These are phyloP conservation scores for Cheilosia impressa DNA, from an alignment of 2,888 invertebrate genomes.

Conservation along the genomic window DNA sequence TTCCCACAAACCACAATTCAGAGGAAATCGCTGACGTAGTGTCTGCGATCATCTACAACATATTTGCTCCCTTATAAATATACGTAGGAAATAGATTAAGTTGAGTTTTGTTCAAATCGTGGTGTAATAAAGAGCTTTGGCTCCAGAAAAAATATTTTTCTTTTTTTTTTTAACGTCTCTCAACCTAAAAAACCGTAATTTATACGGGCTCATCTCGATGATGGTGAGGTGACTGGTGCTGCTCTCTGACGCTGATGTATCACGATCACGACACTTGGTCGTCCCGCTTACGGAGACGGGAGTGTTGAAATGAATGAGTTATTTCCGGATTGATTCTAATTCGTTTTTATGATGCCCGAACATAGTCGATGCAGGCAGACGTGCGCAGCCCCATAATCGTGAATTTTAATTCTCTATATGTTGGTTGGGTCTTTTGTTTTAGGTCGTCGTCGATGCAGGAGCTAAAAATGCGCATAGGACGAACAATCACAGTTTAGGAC, in stretches of 20 bases:
- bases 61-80: no score
- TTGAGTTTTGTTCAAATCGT: no score
- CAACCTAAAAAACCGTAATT: no score
- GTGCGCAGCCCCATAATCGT: conserved; percentile 40
- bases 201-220: conserved; percentile 21
- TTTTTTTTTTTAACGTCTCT: no score
- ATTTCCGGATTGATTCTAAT: conserved; percentile 76
- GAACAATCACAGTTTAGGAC: conserved; percentile 39
- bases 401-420: conserved; percentile 51
- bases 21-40: no score
- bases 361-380: conserved; percentile 28
- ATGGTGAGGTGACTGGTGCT: conserved; percentile 8
- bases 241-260: conserved; percentile 57
- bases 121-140: no score
- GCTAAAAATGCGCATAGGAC: conserved; percentile 11
- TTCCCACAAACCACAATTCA: no score
- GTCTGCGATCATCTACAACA: no score
- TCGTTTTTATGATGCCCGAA: conserved; percentile 69
- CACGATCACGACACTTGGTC: conserved; percentile 58
- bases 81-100: no score
- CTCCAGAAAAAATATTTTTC: no score
- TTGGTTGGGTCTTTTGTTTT: conserved; percentile 43
- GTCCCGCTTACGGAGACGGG: no score
- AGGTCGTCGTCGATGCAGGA: conserved; percentile 23
- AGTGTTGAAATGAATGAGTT: conserved; percentile 74